These are phyloP conservation scores for Chironex yamaguchii DNA, from an alignment of 30 jellyfish, hydroid and myxozoan species.

Conservation along the genomic window DNA sequence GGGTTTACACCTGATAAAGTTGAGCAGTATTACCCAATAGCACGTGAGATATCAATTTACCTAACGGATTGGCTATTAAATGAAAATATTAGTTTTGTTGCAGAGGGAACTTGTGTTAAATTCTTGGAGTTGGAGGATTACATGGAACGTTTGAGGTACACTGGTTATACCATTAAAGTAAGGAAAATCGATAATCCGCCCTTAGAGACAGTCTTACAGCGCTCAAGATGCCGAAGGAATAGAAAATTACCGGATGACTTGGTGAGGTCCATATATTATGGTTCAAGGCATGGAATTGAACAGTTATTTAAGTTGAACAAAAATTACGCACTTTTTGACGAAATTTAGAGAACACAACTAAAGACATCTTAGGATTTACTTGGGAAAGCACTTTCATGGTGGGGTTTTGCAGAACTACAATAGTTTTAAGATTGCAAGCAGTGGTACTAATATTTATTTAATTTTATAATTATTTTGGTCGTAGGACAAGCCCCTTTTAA, in stretches of 20 bases:
- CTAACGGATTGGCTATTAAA: slow-evolving; percentile 96
- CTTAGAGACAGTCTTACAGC: slow-evolving; percentile 58
- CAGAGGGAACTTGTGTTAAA: slow-evolving; percentile 99
- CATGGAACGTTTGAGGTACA: slow-evolving; percentile 75
- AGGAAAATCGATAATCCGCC: slow-evolving; percentile 60
- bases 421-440: no score
- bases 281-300: slow-evolving; percentile 74
- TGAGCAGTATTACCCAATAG: slow-evolving; percentile 82
- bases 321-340: slow-evolving; percentile 56
- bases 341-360: no score
- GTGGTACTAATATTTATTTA: no score
- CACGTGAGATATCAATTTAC: slow-evolving; percentile 81
- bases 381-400: no score
- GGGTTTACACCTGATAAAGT: slow-evolving; percentile 86
- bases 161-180: slow-evolving; percentile 84
- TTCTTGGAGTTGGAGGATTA: slow-evolving; percentile 83
- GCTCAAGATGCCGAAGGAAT: slow-evolving; percentile 72
- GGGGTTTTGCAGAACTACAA: no score
- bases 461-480: no score
- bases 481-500: no score
- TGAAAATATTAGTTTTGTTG: slow-evolving; percentile 88
- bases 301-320: slow-evolving; percentile 65
- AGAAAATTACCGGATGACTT: slow-evolving; percentile 78
- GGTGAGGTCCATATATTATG: slow-evolving; percentile 74
- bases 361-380: no score